phyloP scores from a whole-genome alignment of 2,797 vertebrate species.

The Cyclopterus lumpus region DNA sequence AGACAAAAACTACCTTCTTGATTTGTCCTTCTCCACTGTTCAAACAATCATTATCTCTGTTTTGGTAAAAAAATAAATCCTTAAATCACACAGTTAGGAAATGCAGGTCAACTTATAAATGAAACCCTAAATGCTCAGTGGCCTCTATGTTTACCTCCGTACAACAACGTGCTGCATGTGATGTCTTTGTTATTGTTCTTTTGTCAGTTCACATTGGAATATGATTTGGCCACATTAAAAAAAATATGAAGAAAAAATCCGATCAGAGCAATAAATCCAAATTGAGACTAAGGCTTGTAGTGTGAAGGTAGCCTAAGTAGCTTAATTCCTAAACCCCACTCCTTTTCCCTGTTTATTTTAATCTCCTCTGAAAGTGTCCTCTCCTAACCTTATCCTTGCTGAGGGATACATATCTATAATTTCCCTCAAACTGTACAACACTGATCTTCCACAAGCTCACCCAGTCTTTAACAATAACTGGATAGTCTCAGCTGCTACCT shows the following conservation, averaged over 20 bases:
- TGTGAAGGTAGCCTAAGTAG: conserved; percentile 12
- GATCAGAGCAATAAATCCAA: not conserved
- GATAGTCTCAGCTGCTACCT: conserved; percentile 14
- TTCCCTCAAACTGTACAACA: conserved; percentile 28
- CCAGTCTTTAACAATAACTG: not conserved
- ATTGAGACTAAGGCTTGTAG: not conserved
- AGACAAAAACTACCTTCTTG: not conserved
- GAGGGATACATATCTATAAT: conserved; percentile 32
- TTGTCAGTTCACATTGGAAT: not conserved
- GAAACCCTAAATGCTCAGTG: not conserved
- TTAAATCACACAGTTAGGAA: not conserved
- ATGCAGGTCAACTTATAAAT: not conserved
- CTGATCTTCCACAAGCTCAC: conserved; percentile 28
- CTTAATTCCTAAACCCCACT: conserved; percentile 15
- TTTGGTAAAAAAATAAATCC: not conserved
- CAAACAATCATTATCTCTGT: not conserved
- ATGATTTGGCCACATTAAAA: not conserved
- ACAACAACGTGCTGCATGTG: not conserved
- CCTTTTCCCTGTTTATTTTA: conserved; percentile 20
- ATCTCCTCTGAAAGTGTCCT: conserved; percentile 39
- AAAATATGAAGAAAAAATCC: not conserved
- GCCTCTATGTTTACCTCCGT: not conserved
- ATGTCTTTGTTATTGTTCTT: not conserved
- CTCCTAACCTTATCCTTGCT: conserved; percentile 25
- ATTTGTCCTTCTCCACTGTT: not conserved